These are phyloP conservation scores for Mormyrops boulengeri DNA, from an alignment of 2,797 vertebrate genomes.

Conservation along the genomic window DNA sequence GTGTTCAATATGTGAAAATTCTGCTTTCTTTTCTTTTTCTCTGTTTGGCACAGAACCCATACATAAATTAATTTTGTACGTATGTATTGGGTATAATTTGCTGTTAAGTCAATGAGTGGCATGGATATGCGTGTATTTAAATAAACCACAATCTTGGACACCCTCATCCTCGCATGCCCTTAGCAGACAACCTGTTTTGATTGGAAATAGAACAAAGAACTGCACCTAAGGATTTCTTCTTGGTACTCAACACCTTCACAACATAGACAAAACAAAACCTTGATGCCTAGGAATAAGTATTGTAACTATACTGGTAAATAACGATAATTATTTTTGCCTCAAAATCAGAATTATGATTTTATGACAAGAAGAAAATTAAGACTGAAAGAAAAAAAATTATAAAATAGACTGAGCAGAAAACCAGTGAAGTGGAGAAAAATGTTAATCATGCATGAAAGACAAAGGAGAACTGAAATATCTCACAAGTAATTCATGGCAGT, in stretches of 20 bases:
- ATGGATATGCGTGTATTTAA: background rate
- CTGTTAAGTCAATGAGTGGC: background rate
- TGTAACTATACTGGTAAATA: background rate
- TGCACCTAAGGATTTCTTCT: background rate
- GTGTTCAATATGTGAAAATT: background rate
- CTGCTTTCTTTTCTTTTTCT: background rate
- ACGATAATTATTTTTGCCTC: background rate
- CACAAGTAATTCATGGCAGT: background rate
- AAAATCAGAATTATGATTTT: background rate
- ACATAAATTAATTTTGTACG: background rate
- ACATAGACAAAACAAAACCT: background rate
- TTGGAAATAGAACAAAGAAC: background rate
- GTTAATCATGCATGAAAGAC: background rate
- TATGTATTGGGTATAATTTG: background rate
- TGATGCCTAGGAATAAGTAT: background rate
- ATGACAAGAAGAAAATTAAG: background rate
- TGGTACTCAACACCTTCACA: background rate
- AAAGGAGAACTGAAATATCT: background rate
- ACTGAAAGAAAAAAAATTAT: background rate
- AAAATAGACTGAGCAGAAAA: background rate
- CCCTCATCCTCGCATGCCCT: background rate
- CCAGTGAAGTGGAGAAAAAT: background rate
- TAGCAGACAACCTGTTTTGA: background rate
- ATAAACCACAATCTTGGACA: background rate
- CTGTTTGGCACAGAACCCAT: background rate